A percentile compares a stretch with the other conserved stretches of the same genome.
Evolutionary conservation across 2,797 vertebrate genomes (phyloP).

Genomic region (Galago senegalensis): DNA sequence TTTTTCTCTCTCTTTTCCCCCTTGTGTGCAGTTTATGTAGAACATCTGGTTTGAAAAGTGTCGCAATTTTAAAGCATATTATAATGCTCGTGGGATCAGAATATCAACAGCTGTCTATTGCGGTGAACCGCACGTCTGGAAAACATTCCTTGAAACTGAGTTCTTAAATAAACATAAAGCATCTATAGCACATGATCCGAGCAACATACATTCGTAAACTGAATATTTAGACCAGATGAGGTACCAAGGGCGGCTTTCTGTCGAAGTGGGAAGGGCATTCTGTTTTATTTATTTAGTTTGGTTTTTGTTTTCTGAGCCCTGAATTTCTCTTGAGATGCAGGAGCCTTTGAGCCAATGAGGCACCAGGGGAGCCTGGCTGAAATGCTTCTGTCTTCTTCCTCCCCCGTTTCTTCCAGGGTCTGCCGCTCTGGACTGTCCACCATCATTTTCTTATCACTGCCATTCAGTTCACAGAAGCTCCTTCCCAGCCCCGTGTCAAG

Average conservation of each 20-base stretch:
- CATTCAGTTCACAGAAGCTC: background rate
- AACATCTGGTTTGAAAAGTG: slow-evolving; percentile 94
- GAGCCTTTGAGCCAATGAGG: background rate
- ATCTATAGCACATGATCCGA: slow-evolving; percentile 90
- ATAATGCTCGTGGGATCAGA: slow-evolving; percentile 92
- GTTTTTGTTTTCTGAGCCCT: background rate
- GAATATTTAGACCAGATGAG: slow-evolving; percentile 90
- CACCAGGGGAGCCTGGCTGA: background rate
- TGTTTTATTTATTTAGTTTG: background rate
- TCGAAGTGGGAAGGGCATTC: background rate
- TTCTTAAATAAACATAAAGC: slow-evolving; percentile 94
- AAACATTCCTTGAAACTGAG: slow-evolving; percentile 90
- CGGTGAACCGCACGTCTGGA: slow-evolving; percentile 92
- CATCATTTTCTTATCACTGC: background rate
- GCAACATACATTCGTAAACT: slow-evolving; percentile 89
- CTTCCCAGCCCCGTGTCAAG: background rate
- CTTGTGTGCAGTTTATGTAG: slow-evolving; percentile 88
- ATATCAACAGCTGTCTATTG: slow-evolving; percentile 93
- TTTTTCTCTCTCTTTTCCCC: slow-evolving; percentile 79
- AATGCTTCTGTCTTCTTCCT: background rate
- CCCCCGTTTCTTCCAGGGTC: background rate
- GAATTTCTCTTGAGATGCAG: background rate
- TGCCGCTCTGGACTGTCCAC: background rate
- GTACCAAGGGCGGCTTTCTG: slow-evolving; percentile 88
- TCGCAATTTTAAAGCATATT: slow-evolving; percentile 94